These are phyloP conservation scores for Lepidonotus clava DNA, from an alignment of 2,888 invertebrate genomes.

Conservation along the genomic window DNA sequence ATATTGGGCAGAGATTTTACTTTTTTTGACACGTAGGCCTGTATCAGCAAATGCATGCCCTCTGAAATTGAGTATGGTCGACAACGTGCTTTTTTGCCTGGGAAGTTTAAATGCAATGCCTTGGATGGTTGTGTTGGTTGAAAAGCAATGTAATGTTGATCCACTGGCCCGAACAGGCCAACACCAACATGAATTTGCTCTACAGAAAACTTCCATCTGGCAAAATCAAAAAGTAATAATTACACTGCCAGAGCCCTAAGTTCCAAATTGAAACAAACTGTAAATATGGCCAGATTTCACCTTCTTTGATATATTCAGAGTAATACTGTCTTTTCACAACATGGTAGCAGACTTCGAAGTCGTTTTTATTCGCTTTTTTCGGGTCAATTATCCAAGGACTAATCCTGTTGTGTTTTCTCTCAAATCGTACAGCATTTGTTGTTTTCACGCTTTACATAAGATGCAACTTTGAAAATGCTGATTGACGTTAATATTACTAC, in stretches of 20 bases:
- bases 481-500: background rate
- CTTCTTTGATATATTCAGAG: background rate
- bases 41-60: background rate
- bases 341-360: background rate
- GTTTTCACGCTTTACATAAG: conserved; percentile 10
- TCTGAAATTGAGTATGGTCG: background rate
- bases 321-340: background rate
- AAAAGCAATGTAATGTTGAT: conserved; percentile 19
- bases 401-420: conserved; percentile 18
- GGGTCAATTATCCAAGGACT: background rate
- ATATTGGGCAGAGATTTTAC: conserved; percentile 16
- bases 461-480: conserved; percentile 27
- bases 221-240: background rate
- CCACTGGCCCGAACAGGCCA: background rate
- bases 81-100: background rate
- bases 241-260: background rate
- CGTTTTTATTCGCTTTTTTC: background rate
- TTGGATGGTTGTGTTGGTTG: conserved; percentile 35
- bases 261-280: background rate
- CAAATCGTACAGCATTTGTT: background rate
- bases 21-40: background rate
- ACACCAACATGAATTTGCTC: background rate
- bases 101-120: background rate
- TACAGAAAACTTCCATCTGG: background rate
- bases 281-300: background rate